phyloP scores from a whole-genome alignment of 2,888 invertebrate species.

The Drosophila phalerata region DNA sequence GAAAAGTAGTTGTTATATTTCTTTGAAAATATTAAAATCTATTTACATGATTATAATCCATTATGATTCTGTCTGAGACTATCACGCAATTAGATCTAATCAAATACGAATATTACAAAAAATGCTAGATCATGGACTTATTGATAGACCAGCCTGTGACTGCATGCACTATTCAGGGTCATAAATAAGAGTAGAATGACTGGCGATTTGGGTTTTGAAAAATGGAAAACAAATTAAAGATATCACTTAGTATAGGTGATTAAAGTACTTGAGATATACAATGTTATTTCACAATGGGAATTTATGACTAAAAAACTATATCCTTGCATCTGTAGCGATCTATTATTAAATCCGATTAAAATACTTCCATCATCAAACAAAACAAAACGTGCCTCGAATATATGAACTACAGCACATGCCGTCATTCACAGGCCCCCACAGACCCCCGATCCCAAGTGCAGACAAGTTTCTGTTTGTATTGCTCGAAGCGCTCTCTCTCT shows the following conservation, averaged over 20 bases:
- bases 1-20: neutral
- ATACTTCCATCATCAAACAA: conserved; percentile 15
- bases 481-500: conserved; percentile 23
- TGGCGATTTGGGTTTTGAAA: conserved; percentile 32
- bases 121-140: conserved; percentile 35
- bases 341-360: conserved; percentile 8
- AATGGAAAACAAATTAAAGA: conserved; percentile 9
- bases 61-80: conserved; percentile 17
- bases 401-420: conserved; percentile 31
- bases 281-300: neutral
- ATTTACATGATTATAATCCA: neutral
- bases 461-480: conserved; percentile 6
- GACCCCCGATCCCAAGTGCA: neutral
- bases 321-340: conserved; percentile 5
- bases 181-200: conserved; percentile 43
- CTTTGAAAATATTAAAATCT: neutral
- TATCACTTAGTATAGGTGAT: conserved; percentile 13
- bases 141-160: conserved; percentile 17
- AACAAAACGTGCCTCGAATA: conserved; percentile 26
- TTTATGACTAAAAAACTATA: neutral
- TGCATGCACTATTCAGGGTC: conserved; percentile 32
- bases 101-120: conserved; percentile 11
- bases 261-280: conserved; percentile 22
- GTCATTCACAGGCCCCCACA: conserved; percentile 15
- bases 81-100: conserved; percentile 55